Evolutionary conservation across 2,888 invertebrate genomes (phyloP).

Genomic region (Stenodera caucasica): DNA sequence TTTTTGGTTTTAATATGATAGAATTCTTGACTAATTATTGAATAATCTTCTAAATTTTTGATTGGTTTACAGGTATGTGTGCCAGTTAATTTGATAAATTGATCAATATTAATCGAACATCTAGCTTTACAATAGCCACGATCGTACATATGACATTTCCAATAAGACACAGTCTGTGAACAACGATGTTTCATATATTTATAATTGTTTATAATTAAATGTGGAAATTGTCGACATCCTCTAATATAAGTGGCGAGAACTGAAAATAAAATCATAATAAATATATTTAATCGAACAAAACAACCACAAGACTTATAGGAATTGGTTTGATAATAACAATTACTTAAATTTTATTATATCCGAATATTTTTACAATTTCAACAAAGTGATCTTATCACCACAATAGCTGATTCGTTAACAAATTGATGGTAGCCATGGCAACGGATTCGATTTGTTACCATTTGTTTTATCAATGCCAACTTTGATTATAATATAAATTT

Average conservation of each 20-base stretch:
- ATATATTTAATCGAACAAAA: too few relatives aligned
- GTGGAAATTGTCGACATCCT: constrained; percentile 45
- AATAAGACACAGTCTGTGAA: constrained; percentile 48
- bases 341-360: too few relatives aligned
- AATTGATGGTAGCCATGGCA: too few relatives aligned
- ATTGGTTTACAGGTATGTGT: constrained; percentile 38
- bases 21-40: constrained; percentile 38
- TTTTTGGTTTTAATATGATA: neutral
- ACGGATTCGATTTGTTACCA: too few relatives aligned
- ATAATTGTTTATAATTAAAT: constrained; percentile 45
- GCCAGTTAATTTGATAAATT: constrained; percentile 40
- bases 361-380: too few relatives aligned
- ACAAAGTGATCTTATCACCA: too few relatives aligned
- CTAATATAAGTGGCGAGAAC: constrained; percentile 47
- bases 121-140: constrained; percentile 48
- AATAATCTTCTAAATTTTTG: constrained; percentile 19
- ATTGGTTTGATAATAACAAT: too few relatives aligned
- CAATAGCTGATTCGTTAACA: too few relatives aligned
- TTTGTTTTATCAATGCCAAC: too few relatives aligned
- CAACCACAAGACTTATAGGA: too few relatives aligned
- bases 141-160: constrained; percentile 52
- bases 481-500: too few relatives aligned
- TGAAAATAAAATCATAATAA: constrained; percentile 34
- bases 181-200: constrained; percentile 52
- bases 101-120: constrained; percentile 41